These are phyloP conservation scores for Atethmia centrago DNA, from an alignment of 2,888 invertebrate genomes.

Conservation along the genomic window DNA sequence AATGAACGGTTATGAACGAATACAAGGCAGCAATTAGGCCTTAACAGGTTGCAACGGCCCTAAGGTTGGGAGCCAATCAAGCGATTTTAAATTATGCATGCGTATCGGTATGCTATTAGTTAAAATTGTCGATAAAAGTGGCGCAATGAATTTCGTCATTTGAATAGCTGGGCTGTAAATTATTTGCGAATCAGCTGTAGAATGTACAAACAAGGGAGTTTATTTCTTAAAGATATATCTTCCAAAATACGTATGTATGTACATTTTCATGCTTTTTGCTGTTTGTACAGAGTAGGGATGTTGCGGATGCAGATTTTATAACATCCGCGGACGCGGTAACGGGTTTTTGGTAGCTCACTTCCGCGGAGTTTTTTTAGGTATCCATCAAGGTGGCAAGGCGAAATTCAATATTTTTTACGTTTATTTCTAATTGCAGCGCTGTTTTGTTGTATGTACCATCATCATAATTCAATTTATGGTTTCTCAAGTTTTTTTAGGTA, in stretches of 20 bases:
- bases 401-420: too few relatives aligned
- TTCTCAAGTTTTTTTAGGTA: too few relatives aligned
- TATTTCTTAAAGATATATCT: not conserved
- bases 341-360: too few relatives aligned
- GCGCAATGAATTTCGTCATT: slow-evolving; percentile 41
- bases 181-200: not conserved
- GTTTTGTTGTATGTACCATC: too few relatives aligned
- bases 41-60: slow-evolving; percentile 56
- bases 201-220: too few relatives aligned
- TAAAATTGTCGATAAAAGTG: slow-evolving; percentile 45
- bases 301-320: too few relatives aligned
- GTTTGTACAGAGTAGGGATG: not conserved
- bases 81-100: slow-evolving; percentile 59
- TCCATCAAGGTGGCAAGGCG: too few relatives aligned
- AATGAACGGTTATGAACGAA: slow-evolving; percentile 45
- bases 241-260: not conserved
- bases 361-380: too few relatives aligned
- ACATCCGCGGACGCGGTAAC: too few relatives aligned
- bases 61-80: slow-evolving; percentile 49
- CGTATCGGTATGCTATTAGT: slow-evolving; percentile 45
- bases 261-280: too few relatives aligned
- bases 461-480: too few relatives aligned
- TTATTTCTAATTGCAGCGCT: too few relatives aligned
- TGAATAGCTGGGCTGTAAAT: slow-evolving; percentile 7
- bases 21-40: slow-evolving; percentile 55